Evolutionary conservation across 2,888 invertebrate genomes (phyloP).

Genomic region (Chromoteleia sp.): DNA sequence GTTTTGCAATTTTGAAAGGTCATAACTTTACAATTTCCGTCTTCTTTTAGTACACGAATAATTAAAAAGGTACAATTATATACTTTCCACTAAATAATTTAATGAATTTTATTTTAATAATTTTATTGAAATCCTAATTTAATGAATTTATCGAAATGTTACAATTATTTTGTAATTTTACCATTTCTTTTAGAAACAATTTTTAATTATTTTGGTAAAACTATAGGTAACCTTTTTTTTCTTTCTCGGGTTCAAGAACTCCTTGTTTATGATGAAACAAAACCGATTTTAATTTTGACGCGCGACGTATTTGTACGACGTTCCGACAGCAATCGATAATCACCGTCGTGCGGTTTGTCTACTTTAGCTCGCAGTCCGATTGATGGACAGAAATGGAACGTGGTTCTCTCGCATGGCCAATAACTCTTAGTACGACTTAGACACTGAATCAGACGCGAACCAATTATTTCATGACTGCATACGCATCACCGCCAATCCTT

Average conservation of each 20-base stretch:
- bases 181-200: no score
- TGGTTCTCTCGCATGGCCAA: conserved; percentile 66
- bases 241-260: neutral
- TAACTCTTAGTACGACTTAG: conserved; percentile 54
- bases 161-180: no score
- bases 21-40: conserved; percentile 23
- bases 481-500: conserved; percentile 39
- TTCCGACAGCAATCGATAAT: conserved; percentile 74
- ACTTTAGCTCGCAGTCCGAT: conserved; percentile 70
- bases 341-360: conserved; percentile 75
- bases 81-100: neutral
- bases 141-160: no score
- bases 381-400: conserved; percentile 78
- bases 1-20: conserved; percentile 31
- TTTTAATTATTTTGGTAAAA: no score
- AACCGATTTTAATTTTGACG: conserved; percentile 47
- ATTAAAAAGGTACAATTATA: conserved; percentile 3
- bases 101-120: no score
- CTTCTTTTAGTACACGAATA: neutral
- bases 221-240: neutral
- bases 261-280: neutral
- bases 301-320: conserved; percentile 49
- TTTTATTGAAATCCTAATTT: no score
- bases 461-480: conserved; percentile 53
- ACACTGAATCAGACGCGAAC: conserved; percentile 56